Conservation (phyloP, 2,797 vertebrate genomes). For the Tapera naevia region DNA sequence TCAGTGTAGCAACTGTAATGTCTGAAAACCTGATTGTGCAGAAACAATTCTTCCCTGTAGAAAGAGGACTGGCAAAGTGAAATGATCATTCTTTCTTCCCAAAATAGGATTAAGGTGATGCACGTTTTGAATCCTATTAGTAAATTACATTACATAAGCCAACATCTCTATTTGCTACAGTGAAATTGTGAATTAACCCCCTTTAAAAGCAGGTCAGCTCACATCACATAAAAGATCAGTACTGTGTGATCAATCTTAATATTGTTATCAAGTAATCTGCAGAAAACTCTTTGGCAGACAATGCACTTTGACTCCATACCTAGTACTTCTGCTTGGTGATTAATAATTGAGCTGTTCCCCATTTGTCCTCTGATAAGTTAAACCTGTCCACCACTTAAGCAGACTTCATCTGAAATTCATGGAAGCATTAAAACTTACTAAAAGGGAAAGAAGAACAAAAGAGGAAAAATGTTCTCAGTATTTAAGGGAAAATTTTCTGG, state of each 20-base stretch:
- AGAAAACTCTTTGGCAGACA: not conserved
- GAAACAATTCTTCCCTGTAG: not conserved
- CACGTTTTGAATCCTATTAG: conserved; percentile 14
- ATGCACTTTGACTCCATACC: conserved; percentile 9
- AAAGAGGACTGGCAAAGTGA: not conserved
- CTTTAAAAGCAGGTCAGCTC: conserved; percentile 38
- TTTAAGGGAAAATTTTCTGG: not conserved
- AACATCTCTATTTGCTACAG: not conserved
- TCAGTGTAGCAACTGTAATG: not conserved
- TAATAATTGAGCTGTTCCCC: conserved; percentile 10
- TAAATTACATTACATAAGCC: conserved; percentile 6
- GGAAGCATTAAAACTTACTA: not conserved
- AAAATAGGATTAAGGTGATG: not conserved
- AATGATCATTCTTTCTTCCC: not conserved
- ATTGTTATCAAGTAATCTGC: conserved; percentile 34
- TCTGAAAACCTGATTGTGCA: not conserved
- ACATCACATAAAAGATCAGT: conserved; percentile 19
- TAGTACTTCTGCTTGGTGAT: conserved; percentile 33
- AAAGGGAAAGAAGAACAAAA: not conserved
- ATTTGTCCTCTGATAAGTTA: conserved; percentile 1
- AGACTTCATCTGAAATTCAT: not conserved
- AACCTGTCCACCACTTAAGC: not conserved
- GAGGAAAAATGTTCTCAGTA: not conserved
- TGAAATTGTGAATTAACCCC: conserved; percentile 62
- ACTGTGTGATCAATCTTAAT: conserved; percentile 48